These are phyloP conservation scores for Idris sp. DNA, from an alignment of 1,140 invertebrate genomes.

Conservation along the genomic window DNA sequence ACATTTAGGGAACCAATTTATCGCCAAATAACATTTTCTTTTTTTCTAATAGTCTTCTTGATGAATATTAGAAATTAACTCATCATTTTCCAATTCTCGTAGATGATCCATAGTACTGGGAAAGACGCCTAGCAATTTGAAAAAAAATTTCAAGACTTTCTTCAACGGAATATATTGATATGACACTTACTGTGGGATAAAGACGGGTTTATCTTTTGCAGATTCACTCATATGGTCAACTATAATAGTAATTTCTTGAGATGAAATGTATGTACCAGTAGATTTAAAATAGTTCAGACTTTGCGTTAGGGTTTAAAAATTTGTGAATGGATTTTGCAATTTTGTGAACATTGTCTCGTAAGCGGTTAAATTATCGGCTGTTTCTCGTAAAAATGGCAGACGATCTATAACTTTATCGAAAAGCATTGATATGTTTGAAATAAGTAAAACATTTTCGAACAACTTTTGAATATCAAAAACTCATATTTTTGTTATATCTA, in stretches of 20 bases:
- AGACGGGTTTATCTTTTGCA: neutral
- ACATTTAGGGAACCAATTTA: neutral
- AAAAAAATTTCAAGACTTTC: constrained; percentile 10
- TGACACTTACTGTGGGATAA: neutral
- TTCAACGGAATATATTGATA: constrained; percentile 7
- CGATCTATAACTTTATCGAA: constrained; percentile 1
- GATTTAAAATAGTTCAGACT: constrained; percentile 1
- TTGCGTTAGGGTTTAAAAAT: neutral
- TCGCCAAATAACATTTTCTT: constrained; percentile 6
- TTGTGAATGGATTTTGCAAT: neutral
- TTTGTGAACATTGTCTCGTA: constrained; percentile 5
- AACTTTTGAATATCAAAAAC: constrained; percentile 6
- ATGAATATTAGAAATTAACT: constrained; percentile 46
- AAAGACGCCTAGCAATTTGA: constrained; percentile 3
- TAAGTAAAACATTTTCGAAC: neutral
- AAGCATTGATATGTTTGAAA: neutral
- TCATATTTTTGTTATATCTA: neutral
- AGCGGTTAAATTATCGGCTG: constrained; percentile 2
- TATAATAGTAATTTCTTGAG: constrained; percentile 10
- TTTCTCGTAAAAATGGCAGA: constrained; percentile 7
- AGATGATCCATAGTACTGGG: neutral
- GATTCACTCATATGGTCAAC: no score
- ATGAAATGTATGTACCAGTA: constrained; percentile 3
- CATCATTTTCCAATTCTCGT: neutral
- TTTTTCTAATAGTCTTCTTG: constrained; percentile 61